A percentile compares a stretch with the other conserved stretches of the same genome.
These are phyloP conservation scores for Pygoscelis antarcticus DNA, from an alignment of 2,113 vertebrate genomes.

Conservation along the genomic window DNA sequence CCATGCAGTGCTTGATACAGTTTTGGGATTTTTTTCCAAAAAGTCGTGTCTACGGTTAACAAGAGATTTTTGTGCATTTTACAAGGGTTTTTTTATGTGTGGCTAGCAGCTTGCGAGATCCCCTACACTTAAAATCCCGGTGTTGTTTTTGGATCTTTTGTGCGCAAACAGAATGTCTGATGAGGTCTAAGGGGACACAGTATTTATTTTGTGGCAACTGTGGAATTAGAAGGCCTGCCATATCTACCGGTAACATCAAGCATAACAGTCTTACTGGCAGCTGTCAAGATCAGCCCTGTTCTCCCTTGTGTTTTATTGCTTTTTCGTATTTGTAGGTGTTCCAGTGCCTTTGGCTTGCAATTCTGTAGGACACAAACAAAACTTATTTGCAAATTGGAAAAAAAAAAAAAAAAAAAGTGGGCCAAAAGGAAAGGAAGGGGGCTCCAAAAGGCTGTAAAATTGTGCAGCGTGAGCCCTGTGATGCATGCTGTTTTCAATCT, in stretches of 20 bases:
- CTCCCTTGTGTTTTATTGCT: neutral
- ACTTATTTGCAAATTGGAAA: constrained; percentile 65
- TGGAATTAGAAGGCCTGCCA: neutral
- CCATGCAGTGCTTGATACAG: neutral
- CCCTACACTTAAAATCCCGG: neutral
- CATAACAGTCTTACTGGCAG: neutral
- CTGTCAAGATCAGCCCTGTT: neutral
- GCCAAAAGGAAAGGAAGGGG: constrained; percentile 50
- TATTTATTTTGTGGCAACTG: constrained; percentile 9
- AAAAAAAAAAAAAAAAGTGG: neutral
- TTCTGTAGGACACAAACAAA: constrained; percentile 66
- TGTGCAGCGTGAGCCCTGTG: constrained; percentile 77
- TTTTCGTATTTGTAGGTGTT: constrained; percentile 17
- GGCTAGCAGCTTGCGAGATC: neutral
- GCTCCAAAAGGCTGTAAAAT: constrained; percentile 81
- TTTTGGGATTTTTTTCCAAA: neutral
- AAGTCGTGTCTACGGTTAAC: neutral
- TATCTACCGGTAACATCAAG: neutral
- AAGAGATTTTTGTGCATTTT: constrained; percentile 17
- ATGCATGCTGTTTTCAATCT: constrained; percentile 87
- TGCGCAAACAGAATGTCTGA: neutral
- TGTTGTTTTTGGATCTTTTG: neutral
- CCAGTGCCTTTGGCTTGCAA: constrained; percentile 51
- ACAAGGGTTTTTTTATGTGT: neutral
- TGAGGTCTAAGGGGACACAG: neutral